Percentiles rank a stretch among this genome's conserved stretches.
These are phyloP conservation scores for Atractosteus spatula DNA, from an alignment of 2,113 vertebrate species.

Conservation along the genomic window DNA sequence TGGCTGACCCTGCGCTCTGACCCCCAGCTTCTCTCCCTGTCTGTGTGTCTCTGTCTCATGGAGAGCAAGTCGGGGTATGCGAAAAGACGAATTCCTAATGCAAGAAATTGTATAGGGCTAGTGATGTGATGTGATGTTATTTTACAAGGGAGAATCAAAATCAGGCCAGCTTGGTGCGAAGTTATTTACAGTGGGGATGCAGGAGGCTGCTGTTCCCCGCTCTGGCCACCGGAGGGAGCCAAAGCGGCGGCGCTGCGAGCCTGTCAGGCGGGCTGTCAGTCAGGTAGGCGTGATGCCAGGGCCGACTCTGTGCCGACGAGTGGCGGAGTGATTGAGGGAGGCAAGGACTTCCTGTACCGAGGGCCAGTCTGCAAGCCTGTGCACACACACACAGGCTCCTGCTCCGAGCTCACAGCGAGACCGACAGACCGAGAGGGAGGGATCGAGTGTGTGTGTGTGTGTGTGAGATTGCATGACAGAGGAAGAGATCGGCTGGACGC, in stretches of 20 bases:
- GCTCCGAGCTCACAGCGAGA: neutral
- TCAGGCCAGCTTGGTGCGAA: no score
- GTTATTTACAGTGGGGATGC: no score
- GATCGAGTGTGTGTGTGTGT: constrained; percentile 6
- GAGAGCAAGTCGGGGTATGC: no score
- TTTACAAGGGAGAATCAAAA: no score
- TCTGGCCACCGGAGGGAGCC: constrained; percentile 37
- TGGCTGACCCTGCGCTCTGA: no score
- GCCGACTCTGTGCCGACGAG: constrained; percentile 41
- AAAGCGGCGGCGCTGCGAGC: constrained; percentile 25
- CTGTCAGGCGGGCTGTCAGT: constrained; percentile 46
- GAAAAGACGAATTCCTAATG: no score
- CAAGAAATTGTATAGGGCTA: no score
- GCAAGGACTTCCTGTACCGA: constrained; percentile 63
- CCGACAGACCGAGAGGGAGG: constrained; percentile 28
- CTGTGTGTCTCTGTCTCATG: no score
- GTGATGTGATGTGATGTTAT: no score
- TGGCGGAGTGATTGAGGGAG: constrained; percentile 37
- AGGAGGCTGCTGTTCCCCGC: neutral
- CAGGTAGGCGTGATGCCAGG: constrained; percentile 13
- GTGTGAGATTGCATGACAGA: constrained; percentile 9
- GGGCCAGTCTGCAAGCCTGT: constrained; percentile 10
- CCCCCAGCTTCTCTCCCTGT: no score
- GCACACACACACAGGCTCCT: neutral
- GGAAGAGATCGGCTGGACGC: constrained; percentile 18